phyloP scores from a whole-genome alignment of 1,140 invertebrate species.

The Caenorhabditis elegans region DNA sequence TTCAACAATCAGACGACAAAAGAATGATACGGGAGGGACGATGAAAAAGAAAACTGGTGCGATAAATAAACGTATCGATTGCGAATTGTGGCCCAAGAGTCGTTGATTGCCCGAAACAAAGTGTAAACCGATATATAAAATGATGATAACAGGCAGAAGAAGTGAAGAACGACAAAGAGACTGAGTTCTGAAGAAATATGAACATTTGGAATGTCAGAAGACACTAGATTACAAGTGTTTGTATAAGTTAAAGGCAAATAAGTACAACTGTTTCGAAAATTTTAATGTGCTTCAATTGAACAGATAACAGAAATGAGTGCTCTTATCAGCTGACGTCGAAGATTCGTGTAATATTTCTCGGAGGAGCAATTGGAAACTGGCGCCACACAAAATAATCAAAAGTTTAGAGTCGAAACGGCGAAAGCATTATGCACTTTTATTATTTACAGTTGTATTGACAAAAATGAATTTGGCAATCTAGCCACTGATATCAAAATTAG shows the following conservation, averaged over 20 bases:
- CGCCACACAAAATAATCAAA: neutral
- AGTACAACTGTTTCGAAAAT: neutral
- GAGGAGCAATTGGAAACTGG: neutral
- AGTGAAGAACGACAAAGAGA: neutral
- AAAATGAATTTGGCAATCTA: too few relatives aligned
- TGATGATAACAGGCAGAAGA: slow-evolving; percentile 25
- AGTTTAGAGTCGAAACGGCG: neutral
- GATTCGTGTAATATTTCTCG: neutral
- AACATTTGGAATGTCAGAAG: neutral
- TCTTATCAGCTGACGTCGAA: slow-evolving; percentile 17
- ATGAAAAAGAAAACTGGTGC: slow-evolving; percentile 10
- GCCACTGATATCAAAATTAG: too few relatives aligned
- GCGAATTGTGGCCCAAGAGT: slow-evolving; percentile 22
- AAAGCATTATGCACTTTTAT: too few relatives aligned
- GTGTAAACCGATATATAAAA: slow-evolving; percentile 31
- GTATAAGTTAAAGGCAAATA: neutral
- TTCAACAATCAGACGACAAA: neutral
- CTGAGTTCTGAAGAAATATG: neutral
- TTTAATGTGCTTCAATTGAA: too few relatives aligned
- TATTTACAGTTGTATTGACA: too few relatives aligned
- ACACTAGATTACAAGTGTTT: neutral
- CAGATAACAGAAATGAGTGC: neutral
- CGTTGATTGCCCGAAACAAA: slow-evolving; percentile 21
- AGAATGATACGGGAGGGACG: neutral
- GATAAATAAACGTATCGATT: slow-evolving; percentile 31